These are phyloP conservation scores for Eublepharis macularius DNA, from an alignment of 2,113 vertebrate genomes.

Conservation along the genomic window DNA sequence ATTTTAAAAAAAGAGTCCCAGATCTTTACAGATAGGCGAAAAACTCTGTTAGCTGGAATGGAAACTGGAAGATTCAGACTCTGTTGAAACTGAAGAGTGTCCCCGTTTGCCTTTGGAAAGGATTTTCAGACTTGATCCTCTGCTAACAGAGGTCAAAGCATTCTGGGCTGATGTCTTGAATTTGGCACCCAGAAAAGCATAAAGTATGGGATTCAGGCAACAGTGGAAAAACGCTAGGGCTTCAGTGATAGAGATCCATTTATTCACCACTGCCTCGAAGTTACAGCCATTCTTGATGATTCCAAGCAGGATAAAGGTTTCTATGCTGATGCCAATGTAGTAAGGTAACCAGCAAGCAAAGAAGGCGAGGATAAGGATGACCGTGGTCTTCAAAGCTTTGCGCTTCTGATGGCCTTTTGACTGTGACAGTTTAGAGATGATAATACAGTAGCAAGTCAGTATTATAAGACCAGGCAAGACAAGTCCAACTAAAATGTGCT, in stretches of 20 bases:
- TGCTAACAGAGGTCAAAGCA: conserved; percentile 84
- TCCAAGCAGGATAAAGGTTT: conserved; percentile 84
- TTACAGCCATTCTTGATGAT: conserved; percentile 79
- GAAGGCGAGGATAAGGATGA: conserved; percentile 95
- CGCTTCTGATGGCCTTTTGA: conserved; percentile 91
- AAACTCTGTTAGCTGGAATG: conserved; percentile 88
- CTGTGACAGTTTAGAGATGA: conserved; percentile 91
- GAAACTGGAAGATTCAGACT: conserved; percentile 97
- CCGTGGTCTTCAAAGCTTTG: conserved; percentile 94
- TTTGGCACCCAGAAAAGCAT: conserved; percentile 95
- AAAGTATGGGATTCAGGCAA: conserved; percentile 97
- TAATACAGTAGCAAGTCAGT: conserved; percentile 94
- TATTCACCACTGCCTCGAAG: conserved; percentile 82
- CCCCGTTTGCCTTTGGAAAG: conserved; percentile 89
- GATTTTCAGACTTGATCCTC: conserved; percentile 92
- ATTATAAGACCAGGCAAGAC: conserved; percentile 93
- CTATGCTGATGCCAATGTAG: conserved; percentile 87
- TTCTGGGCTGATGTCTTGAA: conserved; percentile 94
- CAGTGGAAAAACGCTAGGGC: conserved; percentile 96
- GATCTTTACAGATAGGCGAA: conserved; percentile 43
- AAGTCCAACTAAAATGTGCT: conserved; percentile 93
- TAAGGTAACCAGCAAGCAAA: conserved; percentile 96
- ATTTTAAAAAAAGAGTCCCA: conserved; percentile 57
- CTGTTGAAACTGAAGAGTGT: conserved; percentile 95
- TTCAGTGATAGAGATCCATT: conserved; percentile 91